Percentiles rank a stretch among this genome's conserved stretches.
phyloP scores from a whole-genome alignment of 30 jellyfish, hydroid and myxozoan genomes.

The Turritopsis dohrnii region DNA sequence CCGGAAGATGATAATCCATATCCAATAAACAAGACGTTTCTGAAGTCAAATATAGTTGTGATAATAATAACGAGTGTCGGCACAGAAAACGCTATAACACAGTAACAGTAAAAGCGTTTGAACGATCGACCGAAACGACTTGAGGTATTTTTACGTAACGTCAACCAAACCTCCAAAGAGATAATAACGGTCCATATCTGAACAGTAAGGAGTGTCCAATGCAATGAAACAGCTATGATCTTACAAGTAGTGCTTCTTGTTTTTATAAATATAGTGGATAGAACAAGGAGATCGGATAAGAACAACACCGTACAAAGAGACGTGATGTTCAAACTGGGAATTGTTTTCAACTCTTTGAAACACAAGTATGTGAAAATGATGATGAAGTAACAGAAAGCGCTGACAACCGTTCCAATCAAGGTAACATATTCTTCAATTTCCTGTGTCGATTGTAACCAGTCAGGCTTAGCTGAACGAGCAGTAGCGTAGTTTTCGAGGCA shows the following conservation, averaged over 20 bases:
- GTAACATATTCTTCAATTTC: background rate
- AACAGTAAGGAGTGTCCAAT: conserved; percentile 19
- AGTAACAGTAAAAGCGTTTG: background rate
- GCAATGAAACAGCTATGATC: conserved; percentile 8
- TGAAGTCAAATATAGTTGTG: background rate
- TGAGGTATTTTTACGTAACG: background rate
- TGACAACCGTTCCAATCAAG: background rate
- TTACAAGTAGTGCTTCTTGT: background rate
- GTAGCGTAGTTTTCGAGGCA: background rate
- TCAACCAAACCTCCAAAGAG: conserved; percentile 1
- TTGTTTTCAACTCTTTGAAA: conserved; percentile 23
- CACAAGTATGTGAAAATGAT: conserved; percentile 16
- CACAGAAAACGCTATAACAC: background rate
- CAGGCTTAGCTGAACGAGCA: background rate
- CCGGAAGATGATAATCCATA: conserved; percentile 13
- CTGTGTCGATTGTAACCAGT: conserved; percentile 3
- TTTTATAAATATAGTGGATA: background rate
- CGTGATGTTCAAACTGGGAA: conserved; percentile 21
- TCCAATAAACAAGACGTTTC: background rate
- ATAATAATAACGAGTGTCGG: conserved; percentile 5
- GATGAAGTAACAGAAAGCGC: conserved; percentile 23
- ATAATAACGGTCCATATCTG: conserved; percentile 12
- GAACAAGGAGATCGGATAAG: conserved; percentile 16
- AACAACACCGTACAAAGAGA: conserved; percentile 9
- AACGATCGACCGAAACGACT: background rate